Conservation (phyloP, 2,888 invertebrate species). For the Eilema griseolum region DNA sequence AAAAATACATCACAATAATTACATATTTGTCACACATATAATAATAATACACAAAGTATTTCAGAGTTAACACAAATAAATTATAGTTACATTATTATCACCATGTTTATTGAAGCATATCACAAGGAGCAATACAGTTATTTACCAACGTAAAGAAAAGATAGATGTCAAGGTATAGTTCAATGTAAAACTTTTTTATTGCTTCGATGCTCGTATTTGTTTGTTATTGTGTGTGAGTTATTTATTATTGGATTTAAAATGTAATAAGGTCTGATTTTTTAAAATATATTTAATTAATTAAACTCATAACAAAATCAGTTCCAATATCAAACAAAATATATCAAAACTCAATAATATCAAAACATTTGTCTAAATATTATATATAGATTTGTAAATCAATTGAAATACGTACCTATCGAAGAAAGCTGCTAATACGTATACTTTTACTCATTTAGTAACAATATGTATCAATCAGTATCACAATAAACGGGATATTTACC, state of each 20-base stretch:
- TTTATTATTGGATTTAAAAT: too few species aligned
- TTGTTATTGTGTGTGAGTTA: too few species aligned
- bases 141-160: conserved; percentile 32
- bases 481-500: too few species aligned
- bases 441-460: too few species aligned
- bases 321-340: too few species aligned
- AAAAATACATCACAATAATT: background rate
- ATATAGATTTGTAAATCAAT: background rate
- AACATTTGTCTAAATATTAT: too few species aligned
- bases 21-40: background rate
- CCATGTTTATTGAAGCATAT: conserved; percentile 31
- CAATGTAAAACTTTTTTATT: conserved; percentile 25
- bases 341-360: too few species aligned
- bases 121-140: conserved; percentile 27
- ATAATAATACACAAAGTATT: background rate
- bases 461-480: too few species aligned
- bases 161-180: conserved; percentile 42
- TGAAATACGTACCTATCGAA: background rate
- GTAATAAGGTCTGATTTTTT: too few species aligned
- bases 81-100: conserved; percentile 31
- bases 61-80: conserved; percentile 27
- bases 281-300: background rate
- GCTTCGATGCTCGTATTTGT: too few species aligned
- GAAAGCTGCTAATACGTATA: background rate
- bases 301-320: too few species aligned